phyloP scores from a whole-genome alignment of 2,888 invertebrate genomes.

The Plemyria rubiginata region DNA sequence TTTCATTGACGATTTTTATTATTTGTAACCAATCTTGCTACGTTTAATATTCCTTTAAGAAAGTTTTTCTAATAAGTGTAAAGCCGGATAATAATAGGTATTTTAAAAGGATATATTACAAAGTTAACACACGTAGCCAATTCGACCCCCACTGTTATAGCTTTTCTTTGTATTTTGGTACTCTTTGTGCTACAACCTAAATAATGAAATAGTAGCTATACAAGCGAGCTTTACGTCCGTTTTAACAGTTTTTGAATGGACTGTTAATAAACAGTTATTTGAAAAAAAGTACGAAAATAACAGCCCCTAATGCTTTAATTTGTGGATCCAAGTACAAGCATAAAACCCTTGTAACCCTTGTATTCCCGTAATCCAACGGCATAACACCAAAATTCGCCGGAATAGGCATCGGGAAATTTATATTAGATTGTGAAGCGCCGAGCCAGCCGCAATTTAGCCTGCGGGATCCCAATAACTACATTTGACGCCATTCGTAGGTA shows the following conservation, averaged over 20 bases:
- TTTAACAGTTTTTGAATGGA: too few relatives aligned
- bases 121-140: too few relatives aligned
- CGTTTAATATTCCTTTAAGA: not conserved
- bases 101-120: too few relatives aligned
- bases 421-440: conserved; percentile 57
- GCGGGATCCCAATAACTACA: conserved; percentile 60
- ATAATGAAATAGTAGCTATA: too few relatives aligned
- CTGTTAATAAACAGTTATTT: not conserved
- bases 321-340: conserved; percentile 15
- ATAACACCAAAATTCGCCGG: conserved; percentile 39
- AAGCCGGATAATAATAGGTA: too few relatives aligned
- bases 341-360: conserved; percentile 30
- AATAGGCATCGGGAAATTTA: conserved; percentile 57
- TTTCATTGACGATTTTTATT: conserved; percentile 54
- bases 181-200: too few relatives aligned
- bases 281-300: conserved; percentile 5
- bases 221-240: too few relatives aligned
- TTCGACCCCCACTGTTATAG: too few relatives aligned
- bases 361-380: conserved; percentile 22
- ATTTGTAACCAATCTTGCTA: conserved; percentile 33
- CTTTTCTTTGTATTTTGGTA: too few relatives aligned
- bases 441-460: conserved; percentile 57
- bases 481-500: conserved; percentile 58
- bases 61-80: too few relatives aligned
- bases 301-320: conserved; percentile 18